Base-by-base conservation (phyloP, 1,140 invertebrate species). In the Drosophila grimshawi region DNA sequence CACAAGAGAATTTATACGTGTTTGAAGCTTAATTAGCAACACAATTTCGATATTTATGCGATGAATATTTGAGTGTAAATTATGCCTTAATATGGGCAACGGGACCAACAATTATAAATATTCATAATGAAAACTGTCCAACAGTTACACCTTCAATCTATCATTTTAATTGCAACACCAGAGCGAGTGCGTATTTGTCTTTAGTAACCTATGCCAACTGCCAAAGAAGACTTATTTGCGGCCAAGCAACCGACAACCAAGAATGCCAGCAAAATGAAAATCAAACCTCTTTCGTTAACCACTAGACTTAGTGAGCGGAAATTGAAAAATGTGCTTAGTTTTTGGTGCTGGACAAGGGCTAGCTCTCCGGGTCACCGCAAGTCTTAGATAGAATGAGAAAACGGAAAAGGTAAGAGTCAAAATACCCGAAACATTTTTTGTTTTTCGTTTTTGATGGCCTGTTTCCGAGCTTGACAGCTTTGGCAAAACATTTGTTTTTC, bases 321-420 rank as follows among this genome's bases (percentile, higher is more conserved):
- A 88, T 88, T 89, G 83, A 88, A 88, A 88, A 89, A 83, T 89
- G 80, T 77, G 51, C 73, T 80, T 74, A 78, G 69, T 73, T 79
- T 51, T 59, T 61, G 66, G 10, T 66, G 59, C 45, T 52, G 63
- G 49, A 37, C 27, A 33, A 41, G 53, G 45, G 61, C 7, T 7
- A 77, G 60, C 43, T 81, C 48, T 86, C 75, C 68, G 74, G 75
- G 66, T 64, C 81, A 67, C 81, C 82, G 61, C 82, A 82, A 78
- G 52, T 56, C 39, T 6, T n/a, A 29, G 35, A 2, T 11, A 55
- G 6, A 60, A 27, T 10, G 10, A 57, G 27, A 32, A 60, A 45
- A 29, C 19, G 39, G 10, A 46, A 41, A 33, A 32, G 49, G 10
- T 48, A 41, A 5, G 5, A 41, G 3, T 3, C 3, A 5, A 45